phyloP scores from a whole-genome alignment of 2,113 vertebrate species.

The Thunnus thynnus region DNA sequence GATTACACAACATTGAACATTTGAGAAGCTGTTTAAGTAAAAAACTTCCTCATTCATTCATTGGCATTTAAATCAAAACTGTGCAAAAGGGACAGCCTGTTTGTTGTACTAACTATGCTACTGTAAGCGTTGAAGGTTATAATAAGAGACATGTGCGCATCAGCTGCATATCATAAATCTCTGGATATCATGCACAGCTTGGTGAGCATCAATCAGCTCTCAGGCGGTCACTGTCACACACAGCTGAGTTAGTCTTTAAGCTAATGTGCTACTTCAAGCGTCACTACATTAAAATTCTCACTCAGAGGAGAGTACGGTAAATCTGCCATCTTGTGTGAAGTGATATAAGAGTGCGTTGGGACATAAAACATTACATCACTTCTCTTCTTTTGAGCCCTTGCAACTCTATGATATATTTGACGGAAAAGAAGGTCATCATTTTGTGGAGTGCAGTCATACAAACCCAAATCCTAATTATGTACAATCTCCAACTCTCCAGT shows the following conservation, averaged over 20 bases:
- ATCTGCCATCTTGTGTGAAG: constrained; percentile 30
- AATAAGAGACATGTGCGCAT: neutral
- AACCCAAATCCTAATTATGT: constrained; percentile 6
- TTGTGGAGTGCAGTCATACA: neutral
- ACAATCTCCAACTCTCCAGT: neutral
- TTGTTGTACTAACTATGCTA: too few relatives aligned
- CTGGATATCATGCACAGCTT: constrained; percentile 32
- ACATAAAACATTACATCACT: neutral
- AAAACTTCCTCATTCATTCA: too few relatives aligned
- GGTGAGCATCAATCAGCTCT: constrained; percentile 5
- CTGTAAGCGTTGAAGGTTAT: neutral
- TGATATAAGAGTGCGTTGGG: constrained; percentile 34
- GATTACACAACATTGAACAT: too few relatives aligned
- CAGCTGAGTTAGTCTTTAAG: constrained; percentile 36
- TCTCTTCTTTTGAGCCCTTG: constrained; percentile 1
- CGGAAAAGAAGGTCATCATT: neutral
- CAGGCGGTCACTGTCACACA: constrained; percentile 30
- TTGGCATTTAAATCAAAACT: too few relatives aligned
- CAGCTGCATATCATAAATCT: neutral
- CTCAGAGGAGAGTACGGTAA: constrained; percentile 6
- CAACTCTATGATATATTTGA: neutral
- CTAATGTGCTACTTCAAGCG: constrained; percentile 43
- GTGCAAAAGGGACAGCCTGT: neutral
- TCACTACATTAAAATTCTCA: constrained; percentile 49
- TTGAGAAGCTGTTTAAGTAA: too few relatives aligned